Conservation (phyloP, 2,113 vertebrate genomes). For the Ameiurus melas region DNA sequence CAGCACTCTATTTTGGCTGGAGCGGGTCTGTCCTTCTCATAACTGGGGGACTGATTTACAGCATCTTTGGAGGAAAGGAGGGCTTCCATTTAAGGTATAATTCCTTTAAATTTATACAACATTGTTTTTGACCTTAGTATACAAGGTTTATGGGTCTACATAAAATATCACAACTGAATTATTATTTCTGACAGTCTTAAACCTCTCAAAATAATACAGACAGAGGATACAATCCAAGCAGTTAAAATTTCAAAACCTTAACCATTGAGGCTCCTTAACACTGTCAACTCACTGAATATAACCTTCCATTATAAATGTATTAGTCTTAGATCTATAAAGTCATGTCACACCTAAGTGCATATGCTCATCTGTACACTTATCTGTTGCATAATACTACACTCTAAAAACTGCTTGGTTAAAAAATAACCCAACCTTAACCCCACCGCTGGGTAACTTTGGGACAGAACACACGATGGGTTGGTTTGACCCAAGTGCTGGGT, state of each 20-base stretch:
- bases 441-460: too few species aligned
- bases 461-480: too few species aligned
- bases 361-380: neutral
- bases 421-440: too few species aligned
- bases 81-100: constrained; percentile 65
- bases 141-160: neutral
- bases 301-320: neutral
- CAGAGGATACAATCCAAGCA: neutral
- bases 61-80: constrained; percentile 73
- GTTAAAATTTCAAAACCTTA: neutral
- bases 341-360: neutral
- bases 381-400: neutral
- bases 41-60: constrained; percentile 85
- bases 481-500: too few species aligned
- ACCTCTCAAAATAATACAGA: neutral
- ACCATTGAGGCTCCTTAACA: neutral
- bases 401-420: too few species aligned
- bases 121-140: neutral
- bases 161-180: neutral
- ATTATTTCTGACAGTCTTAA: neutral
- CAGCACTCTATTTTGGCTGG: constrained; percentile 93
- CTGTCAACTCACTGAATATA: neutral
- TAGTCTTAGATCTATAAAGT: neutral
- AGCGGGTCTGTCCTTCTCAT: constrained; percentile 87
- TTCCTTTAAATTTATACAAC: neutral